Conservation (phyloP, 2,888 invertebrate species). For the Blastobasis adustella region DNA sequence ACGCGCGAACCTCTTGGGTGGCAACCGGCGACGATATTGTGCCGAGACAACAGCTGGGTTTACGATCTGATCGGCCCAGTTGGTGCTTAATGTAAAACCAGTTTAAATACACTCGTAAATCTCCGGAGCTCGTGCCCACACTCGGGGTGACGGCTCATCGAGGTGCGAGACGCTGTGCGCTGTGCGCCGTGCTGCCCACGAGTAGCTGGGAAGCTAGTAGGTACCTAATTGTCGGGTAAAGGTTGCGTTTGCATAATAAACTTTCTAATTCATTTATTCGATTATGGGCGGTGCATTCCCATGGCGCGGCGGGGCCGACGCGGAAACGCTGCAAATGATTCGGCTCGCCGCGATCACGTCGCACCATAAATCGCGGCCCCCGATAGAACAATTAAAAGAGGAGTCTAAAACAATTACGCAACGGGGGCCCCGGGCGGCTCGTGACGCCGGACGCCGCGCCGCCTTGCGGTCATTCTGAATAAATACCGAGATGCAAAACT, state of each 20-base stretch:
- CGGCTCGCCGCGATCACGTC: slow-evolving; percentile 66
- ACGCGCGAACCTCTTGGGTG: slow-evolving; percentile 47
- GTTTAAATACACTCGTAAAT: slow-evolving; percentile 72
- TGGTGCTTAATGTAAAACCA: slow-evolving; percentile 67
- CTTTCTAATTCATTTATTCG: not conserved
- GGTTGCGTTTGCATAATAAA: not conserved
- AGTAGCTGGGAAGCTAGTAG: too few relatives aligned
- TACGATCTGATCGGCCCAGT: slow-evolving; percentile 67
- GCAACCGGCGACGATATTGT: slow-evolving; percentile 61
- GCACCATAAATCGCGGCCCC: slow-evolving; percentile 62
- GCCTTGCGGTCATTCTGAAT: not conserved
- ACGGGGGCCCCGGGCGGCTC: slow-evolving; percentile 59
- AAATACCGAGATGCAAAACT: too few relatives aligned
- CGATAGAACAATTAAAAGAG: slow-evolving; percentile 75
- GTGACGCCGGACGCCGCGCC: slow-evolving; percentile 25
- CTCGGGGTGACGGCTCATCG: slow-evolving; percentile 34
- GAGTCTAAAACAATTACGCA: slow-evolving; percentile 74
- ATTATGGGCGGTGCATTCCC: slow-evolving; percentile 50
- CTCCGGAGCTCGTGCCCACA: slow-evolving; percentile 59
- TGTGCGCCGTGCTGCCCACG: too few relatives aligned
- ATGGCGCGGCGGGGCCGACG: slow-evolving; percentile 59
- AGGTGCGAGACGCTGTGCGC: not conserved
- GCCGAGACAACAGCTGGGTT: slow-evolving; percentile 60
- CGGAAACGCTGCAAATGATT: slow-evolving; percentile 70
- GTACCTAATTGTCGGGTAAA: too few relatives aligned